These are phyloP conservation scores for Spheniscus mendiculus DNA, from an alignment of 2,113 vertebrate genomes.

Conservation along the genomic window DNA sequence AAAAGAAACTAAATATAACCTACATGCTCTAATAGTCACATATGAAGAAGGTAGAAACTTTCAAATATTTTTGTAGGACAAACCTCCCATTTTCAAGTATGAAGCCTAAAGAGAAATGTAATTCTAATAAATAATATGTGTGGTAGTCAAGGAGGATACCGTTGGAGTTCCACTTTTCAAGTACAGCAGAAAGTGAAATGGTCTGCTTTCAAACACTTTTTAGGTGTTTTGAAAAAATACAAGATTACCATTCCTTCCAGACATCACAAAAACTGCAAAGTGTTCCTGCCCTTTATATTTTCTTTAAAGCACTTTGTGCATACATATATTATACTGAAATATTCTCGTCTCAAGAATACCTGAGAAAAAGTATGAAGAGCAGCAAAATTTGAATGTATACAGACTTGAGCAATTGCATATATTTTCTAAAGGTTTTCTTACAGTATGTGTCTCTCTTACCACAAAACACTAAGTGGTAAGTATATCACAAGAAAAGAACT, in stretches of 20 bases:
- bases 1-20: not conserved
- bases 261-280: not conserved
- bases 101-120: not conserved
- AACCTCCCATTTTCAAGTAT: not conserved
- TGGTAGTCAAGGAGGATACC: not conserved
- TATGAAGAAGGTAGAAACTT: not conserved
- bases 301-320: not conserved
- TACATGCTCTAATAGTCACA: not conserved
- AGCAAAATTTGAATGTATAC: not conserved
- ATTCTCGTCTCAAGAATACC: not conserved
- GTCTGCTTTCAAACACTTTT: not conserved
- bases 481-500: not conserved
- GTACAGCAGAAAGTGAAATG: not conserved
- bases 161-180: not conserved
- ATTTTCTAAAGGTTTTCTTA: not conserved
- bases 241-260: not conserved
- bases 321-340: not conserved
- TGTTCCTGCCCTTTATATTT: not conserved
- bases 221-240: not conserved
- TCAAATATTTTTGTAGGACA: conserved; percentile 7
- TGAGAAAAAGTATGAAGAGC: not conserved
- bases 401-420: not conserved
- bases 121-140: not conserved
- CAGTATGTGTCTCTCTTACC: not conserved
- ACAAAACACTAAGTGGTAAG: not conserved